phyloP scores from a whole-genome alignment of 2,888 invertebrate genomes.

The Sipha maydis region DNA sequence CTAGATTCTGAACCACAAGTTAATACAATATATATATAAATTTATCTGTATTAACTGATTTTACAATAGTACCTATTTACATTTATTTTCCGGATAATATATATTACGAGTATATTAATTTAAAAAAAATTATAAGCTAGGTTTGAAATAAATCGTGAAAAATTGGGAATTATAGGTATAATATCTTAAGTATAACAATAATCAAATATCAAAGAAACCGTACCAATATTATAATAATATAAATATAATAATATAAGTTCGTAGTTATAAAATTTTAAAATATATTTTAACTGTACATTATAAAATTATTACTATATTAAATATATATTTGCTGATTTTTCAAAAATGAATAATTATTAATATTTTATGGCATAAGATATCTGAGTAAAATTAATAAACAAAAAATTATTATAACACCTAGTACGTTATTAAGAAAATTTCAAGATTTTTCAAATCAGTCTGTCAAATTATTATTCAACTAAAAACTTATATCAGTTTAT shows the following conservation, averaged over 20 bases:
- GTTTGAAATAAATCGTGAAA: too few relatives aligned
- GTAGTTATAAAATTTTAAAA: too few relatives aligned
- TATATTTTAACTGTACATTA: background rate
- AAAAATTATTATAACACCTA: background rate
- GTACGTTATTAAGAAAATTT: background rate
- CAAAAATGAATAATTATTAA: background rate
- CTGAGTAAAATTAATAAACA: background rate
- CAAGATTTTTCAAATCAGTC: background rate
- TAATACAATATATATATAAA: background rate
- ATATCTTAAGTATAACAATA: too few relatives aligned
- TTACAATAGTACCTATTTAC: background rate
- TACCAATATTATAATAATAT: too few relatives aligned
- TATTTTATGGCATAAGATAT: background rate
- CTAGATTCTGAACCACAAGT: background rate
- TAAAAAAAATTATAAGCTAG: too few relatives aligned
- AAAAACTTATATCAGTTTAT: background rate
- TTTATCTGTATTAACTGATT: background rate
- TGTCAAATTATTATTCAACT: background rate
- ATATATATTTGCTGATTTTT: background rate
- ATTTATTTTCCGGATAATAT: background rate
- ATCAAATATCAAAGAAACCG: too few relatives aligned
- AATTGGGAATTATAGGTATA: too few relatives aligned
- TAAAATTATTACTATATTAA: background rate
- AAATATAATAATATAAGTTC: too few relatives aligned
- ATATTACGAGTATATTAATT: too few relatives aligned